A percentile compares a stretch with the other conserved stretches of the same genome.
phyloP scores from a whole-genome alignment of 1,140 invertebrate species.

The Sinonovacula constricta region DNA sequence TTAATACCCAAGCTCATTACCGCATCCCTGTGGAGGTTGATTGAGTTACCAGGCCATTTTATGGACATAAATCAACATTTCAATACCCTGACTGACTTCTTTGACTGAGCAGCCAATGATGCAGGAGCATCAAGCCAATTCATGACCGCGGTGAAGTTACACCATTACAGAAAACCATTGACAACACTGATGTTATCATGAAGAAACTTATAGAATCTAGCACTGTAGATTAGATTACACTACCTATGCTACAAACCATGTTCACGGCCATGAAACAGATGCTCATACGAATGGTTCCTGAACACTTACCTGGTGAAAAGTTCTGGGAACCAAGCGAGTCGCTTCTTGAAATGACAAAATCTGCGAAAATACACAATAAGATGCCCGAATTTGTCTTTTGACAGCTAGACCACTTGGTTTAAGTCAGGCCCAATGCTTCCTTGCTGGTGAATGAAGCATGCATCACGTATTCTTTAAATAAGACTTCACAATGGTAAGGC shows the following conservation, averaged over 20 bases:
- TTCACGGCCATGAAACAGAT: conserved; percentile 16
- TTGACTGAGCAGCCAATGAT: conserved; percentile 15
- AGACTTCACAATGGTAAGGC: too few relatives aligned
- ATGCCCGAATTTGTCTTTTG: conserved; percentile 22
- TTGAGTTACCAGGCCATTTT: conserved; percentile 43
- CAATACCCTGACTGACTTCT: conserved; percentile 3
- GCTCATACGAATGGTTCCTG: conserved; percentile 9
- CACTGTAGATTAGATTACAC: conserved; percentile 1
- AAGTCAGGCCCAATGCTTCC: too few relatives aligned
- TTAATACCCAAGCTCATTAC: conserved; percentile 43
- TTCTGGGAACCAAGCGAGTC: neutral
- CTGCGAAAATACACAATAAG: too few relatives aligned
- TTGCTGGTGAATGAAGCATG: conserved; percentile 37
- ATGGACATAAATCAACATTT: conserved; percentile 35
- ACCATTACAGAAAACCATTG: too few relatives aligned
- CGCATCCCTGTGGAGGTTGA: conserved; percentile 43
- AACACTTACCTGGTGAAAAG: neutral
- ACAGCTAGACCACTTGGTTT: conserved; percentile 10
- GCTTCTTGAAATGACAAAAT: neutral
- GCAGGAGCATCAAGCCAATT: neutral
- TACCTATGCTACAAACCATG: conserved; percentile 9
- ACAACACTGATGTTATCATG: neutral
- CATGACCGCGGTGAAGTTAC: conserved; percentile 33
- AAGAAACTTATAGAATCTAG: conserved; percentile 9
- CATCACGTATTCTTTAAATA: conserved; percentile 49